Evolutionary conservation across 2,797 vertebrate species (phyloP), one percentile per base, ranked within the genome.

Genomic region (Amblyraja radiata): DNA sequence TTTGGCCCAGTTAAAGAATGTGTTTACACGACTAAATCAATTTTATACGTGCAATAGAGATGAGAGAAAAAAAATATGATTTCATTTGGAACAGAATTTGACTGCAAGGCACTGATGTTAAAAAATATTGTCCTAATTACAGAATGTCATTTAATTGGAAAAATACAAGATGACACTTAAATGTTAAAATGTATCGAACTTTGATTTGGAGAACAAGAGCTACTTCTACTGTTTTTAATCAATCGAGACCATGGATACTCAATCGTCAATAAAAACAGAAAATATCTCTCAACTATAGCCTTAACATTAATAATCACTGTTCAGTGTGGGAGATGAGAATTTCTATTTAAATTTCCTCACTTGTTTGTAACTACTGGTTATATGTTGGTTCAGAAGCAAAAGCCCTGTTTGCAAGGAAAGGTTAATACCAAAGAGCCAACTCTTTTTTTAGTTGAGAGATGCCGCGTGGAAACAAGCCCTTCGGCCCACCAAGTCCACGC

Each of bases 381-480:
- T 32, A 88, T n/a, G 16, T 68, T 88, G 84, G 84, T 7, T 88
- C 84, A 68, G 61, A 88, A 88, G 13, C 61, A 88, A 86, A 88
- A 23, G n/a, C 25, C 54, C 25, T 84, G 25, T 8, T 28, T 63
- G 54, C 84, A 36, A 0, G 1, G 58, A 63, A 61, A 86, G 10
- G 54, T 81, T 18, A 81, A 54, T 81, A 81, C 39, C 5, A 81
- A 54, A 86, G 28, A 6, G 11, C 28, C 61, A 88, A 7, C 61
- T 16, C 84, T 88, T 46, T 46, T 46, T 46, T 46, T 46, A 46
- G 46, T 46, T 46, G 46, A 46, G 46, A 46, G 46, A 46, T 46
- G 46, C 46, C 46, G 46, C 46, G 46, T 46, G 46, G 46, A 46
- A 46, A 46, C 46, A 46, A 46, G 46, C 46, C 39, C 39, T 46